Evolutionary conservation across 2,888 invertebrate species (phyloP), one percentile per base, ranked within the genome.

Genomic region (Pristionchus entomophagus): DNA sequence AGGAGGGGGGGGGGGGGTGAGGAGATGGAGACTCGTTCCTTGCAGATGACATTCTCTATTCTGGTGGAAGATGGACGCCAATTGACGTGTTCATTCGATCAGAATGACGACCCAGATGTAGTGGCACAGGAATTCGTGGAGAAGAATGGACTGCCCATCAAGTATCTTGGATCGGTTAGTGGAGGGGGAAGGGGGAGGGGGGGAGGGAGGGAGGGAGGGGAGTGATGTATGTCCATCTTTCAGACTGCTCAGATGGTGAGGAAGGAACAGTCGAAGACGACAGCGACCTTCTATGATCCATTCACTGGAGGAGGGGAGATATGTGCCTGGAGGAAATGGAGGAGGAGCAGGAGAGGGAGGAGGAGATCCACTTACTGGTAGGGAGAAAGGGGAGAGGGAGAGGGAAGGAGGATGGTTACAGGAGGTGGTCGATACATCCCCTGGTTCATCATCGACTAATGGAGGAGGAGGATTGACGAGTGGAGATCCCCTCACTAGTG

Each of bases 91-190:
- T 97, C 98, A 0, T 98, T 96, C 94, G 97, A 98, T 94, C 95
- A 65, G 87, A 96, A 95, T 32, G 97, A 99, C 90, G 97, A 99
- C 94, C 97, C 98, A 0, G 98, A 97, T 96, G 95, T 95, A 84
- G 96, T 96, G 0, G 98, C 99, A 0, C 97, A 98, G 94, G 95
- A 95, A 45, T 99, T 99, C 94, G 96, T 98, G 88, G 96, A 97
- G 91, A 96, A 96, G 91, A 95, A 99, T 94, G 95, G 96, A 91
- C 95, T 99, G 88, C 96, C 96, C 86, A 96, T 97, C 94, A 95
- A 95, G 80, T 97, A 96, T 94, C 83, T 84, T 22, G 83, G 45
- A 49, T 38, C 65, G 29, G 85, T 77, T n/a, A n/a, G 85, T 51
- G n/a, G 35, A 22, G 12, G 29, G 35, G 29, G 14, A 29, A 32